Base-by-base conservation (phyloP, 2,113 vertebrate species). In the Chloropsis hardwickii region DNA sequence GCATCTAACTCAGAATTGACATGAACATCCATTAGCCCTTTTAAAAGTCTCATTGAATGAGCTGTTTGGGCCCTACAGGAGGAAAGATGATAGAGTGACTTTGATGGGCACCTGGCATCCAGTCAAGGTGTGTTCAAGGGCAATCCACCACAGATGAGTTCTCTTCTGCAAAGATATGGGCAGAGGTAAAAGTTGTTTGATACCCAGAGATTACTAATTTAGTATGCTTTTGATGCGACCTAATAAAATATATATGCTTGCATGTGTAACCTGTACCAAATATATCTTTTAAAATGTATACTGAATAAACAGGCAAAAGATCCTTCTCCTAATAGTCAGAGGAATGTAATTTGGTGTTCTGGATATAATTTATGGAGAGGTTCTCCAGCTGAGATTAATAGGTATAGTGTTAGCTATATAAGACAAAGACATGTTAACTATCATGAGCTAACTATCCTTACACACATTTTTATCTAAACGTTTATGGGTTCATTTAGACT, bases 11-110 rank as follows among this genome's bases (percentile, higher is more conserved):
- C 33, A 33, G 39, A 35, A 9, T 29, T 42, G 62, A 19, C 7
- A 18, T 10, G 23, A 54, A 39, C 48, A 47, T 28, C 10, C 4
- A 11, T 6, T n/a, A 47, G 12, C 5, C 11, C 28, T 54, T 21
- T 54, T 27, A 33, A 33, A 72, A 47, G 9, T 12, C 28, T 47
- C 1, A 0, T 9, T 56, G 50, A 39, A 7, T 0, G 3, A 47
- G 11, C 5, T 39, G 8, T 22, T 72, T 73, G n/a, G 28, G 11
- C 6, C 40, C n/a, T 47, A 28, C 7, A 54, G 40, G 18, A 71
- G 9, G 7, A 24, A 45, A 61, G 13, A 24, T 7, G 15, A 29
- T 11, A 14, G 48, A 40, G 10, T 14, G n/a, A 5, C 16, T 71
- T 40, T 62, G 17, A 14, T 56, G 21, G 2, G 3, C 12, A 48